phyloP scores from a whole-genome alignment of 2,888 invertebrate species.

The Nymphalis urticae region DNA sequence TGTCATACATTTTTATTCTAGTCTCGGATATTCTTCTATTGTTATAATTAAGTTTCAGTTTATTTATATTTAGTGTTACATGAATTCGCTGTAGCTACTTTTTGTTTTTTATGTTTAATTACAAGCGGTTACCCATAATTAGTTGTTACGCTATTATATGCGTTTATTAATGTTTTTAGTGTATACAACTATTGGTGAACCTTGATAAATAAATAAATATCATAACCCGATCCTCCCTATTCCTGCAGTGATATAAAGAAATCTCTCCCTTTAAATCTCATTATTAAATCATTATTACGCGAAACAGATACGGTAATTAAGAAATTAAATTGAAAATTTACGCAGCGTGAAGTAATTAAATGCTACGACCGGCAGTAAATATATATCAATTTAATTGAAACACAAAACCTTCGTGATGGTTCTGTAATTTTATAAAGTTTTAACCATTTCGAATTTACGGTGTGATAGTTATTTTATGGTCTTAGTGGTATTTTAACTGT shows the following conservation, averaged over 20 bases:
- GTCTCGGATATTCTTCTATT: too few relatives aligned
- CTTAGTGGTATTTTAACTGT: neutral
- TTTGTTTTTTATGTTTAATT: too few relatives aligned
- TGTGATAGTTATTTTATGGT: neutral
- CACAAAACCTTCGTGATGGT: constrained; percentile 7
- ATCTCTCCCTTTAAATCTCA: neutral
- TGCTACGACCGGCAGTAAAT: constrained; percentile 8
- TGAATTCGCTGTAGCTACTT: too few relatives aligned
- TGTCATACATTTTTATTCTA: too few relatives aligned
- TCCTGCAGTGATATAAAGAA: neutral
- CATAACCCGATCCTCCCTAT: neutral
- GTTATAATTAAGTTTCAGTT: too few relatives aligned
- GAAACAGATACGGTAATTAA: constrained; percentile 11
- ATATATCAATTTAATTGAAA: constrained; percentile 21
- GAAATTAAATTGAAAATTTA: constrained; percentile 15
- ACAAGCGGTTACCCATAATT: too few relatives aligned
- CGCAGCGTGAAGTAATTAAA: constrained; percentile 25
- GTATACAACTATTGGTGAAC: too few relatives aligned
- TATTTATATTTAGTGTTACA: too few relatives aligned
- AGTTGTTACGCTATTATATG: too few relatives aligned
- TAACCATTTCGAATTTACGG: neutral
- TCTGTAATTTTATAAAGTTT: constrained; percentile 12
- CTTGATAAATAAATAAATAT: too few relatives aligned
- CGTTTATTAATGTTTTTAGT: too few relatives aligned
- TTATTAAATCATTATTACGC: constrained; percentile 5